Base-by-base conservation (phyloP, 2,888 invertebrate species). In the Metacarcinus magister region DNA sequence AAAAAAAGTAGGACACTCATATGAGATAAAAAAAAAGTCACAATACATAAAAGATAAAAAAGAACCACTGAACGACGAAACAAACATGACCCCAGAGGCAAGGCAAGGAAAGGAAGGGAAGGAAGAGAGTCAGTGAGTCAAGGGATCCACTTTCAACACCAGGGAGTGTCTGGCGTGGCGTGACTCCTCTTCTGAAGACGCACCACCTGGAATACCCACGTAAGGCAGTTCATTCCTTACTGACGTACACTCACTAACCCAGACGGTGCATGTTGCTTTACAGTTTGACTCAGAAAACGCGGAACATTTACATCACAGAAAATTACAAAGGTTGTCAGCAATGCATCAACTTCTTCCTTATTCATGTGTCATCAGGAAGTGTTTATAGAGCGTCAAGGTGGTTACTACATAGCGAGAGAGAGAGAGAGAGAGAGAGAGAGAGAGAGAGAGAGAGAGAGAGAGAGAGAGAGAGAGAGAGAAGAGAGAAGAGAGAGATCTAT, bases 381-480 rank as follows among this genome's bases (percentile, higher is more conserved):
- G 82, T 82, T 82, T 82, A 32, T 91, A 91, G 44, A 44, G 23
- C 91, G 46, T 28, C 90, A 4, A 23, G 1, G 10, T 23, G 13
- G 44, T 39, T 28, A 44, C 39, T 16, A 43, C 39, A 28, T 43
- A 19, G 39, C 1, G 44, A 23, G 90, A 28, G 90, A 39, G 90
- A 39, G 44, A 39, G 90, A 39, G 39, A 23, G 43, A 28, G 90
- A 39, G 46, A 92, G n/a, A 92, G 46, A 92, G n/a, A 92, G 46
- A 92, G n/a, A 92, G 46, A 92, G n/a, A 92, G 46, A 92, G 46
- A 92, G 92, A 92, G n/a, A 92, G 92, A 92, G n/a, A 44, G 46
- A 92, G 19, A 46, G 92, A 46, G n/a, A 46, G 92, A 92, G 46
- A 92, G 92, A 92, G 46, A 44, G 90, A 90, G 39, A 90, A 90